These are phyloP conservation scores for Ursus arctos DNA, from an alignment of 2,113 vertebrate genomes.

Conservation along the genomic window DNA sequence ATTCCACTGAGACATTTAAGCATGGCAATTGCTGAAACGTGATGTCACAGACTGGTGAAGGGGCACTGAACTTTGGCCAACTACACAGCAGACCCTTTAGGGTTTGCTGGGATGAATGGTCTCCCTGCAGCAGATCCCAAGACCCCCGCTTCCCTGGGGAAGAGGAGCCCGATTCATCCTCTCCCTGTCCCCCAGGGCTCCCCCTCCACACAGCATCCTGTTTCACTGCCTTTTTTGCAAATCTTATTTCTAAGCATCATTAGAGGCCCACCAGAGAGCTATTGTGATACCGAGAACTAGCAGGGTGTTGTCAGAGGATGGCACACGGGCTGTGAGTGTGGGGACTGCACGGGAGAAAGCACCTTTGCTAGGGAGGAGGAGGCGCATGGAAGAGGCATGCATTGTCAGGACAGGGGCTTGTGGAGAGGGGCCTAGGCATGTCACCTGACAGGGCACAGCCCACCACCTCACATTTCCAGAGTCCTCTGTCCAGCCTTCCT, in stretches of 20 bases:
- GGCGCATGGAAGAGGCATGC: fast-evolving
- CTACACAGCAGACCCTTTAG: background rate
- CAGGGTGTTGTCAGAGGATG: background rate
- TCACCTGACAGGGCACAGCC: background rate
- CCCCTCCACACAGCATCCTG: background rate
- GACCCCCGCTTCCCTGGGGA: background rate
- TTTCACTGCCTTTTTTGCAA: background rate
- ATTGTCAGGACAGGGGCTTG: background rate
- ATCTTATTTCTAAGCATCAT: background rate
- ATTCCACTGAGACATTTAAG: conserved; percentile 14
- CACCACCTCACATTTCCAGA: background rate
- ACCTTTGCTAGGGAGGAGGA: background rate
- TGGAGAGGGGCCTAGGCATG: background rate
- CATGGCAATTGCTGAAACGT: background rate
- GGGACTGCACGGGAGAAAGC: fast-evolving
- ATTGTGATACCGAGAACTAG: background rate
- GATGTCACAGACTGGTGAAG: background rate
- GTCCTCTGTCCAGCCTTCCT: background rate
- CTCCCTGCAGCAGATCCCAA: background rate
- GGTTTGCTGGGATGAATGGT: background rate
- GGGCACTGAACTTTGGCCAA: background rate
- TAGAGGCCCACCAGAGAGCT: background rate
- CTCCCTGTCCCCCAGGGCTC: too few relatives aligned
- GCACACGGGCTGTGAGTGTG: fast-evolving
- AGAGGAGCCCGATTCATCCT: background rate